phyloP scores from a whole-genome alignment of 2,113 vertebrate genomes.

The Acanthochromis polyacanthus region DNA sequence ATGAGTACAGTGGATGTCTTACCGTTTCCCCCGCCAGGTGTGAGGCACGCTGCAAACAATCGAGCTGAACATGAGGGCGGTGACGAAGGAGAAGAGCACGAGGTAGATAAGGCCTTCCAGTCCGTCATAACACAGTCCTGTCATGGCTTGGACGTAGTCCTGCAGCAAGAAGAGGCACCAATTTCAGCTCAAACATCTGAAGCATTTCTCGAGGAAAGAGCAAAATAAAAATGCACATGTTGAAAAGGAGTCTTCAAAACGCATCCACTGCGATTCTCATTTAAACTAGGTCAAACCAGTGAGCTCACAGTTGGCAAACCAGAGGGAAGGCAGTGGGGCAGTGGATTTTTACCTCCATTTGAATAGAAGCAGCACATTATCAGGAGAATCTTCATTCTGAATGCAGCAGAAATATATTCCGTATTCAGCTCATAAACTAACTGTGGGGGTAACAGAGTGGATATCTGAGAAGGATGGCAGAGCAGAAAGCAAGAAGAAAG shows the following conservation, averaged over 20 bases:
- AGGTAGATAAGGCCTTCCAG: constrained; percentile 98
- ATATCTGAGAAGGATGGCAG: neutral
- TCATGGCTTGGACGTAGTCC: constrained; percentile 96
- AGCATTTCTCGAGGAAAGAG: neutral
- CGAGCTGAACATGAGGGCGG: constrained; percentile 98
- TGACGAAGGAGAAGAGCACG: constrained; percentile 96
- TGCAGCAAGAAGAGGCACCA: constrained; percentile 60
- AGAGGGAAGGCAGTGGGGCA: constrained; percentile 4
- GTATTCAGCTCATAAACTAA: constrained; percentile 20
- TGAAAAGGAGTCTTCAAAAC: constrained; percentile 19
- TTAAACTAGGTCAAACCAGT: constrained; percentile 52
- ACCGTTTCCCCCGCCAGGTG: constrained; percentile 96
- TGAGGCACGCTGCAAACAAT: constrained; percentile 96
- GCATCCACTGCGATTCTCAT: constrained; percentile 21
- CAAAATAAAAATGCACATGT: neutral
- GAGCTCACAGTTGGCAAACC: constrained; percentile 31
- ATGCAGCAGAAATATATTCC: constrained; percentile 1
- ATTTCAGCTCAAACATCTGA: neutral
- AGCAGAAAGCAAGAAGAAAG: constrained; percentile 14
- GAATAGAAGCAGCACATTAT: constrained; percentile 13
- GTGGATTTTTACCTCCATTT: neutral
- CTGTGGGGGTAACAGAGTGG: neutral
- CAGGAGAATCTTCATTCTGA: neutral
- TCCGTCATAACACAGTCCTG: constrained; percentile 95
- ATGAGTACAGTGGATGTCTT: constrained; percentile 22